Percentiles rank a stretch among this genome's conserved stretches.
phyloP scores from a whole-genome alignment of 2,888 invertebrate species.

The Dastarcus helophoroides region DNA sequence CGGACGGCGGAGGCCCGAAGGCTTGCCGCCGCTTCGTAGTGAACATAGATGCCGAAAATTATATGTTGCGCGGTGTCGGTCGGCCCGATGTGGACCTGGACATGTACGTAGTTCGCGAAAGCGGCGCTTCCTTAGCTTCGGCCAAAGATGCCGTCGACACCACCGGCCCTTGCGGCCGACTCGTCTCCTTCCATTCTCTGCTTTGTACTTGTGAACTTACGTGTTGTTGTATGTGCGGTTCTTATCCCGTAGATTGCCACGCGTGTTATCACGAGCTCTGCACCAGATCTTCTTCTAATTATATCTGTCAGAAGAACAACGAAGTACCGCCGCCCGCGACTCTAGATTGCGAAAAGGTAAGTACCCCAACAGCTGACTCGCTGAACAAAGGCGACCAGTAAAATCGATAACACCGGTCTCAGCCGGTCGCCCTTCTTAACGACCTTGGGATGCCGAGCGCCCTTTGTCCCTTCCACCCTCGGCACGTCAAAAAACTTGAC shows the following conservation, averaged over 20 bases:
- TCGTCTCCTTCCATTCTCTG: conserved; percentile 38
- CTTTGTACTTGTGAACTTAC: conserved; percentile 38
- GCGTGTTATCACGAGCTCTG: conserved; percentile 52
- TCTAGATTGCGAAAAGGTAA: conserved; percentile 38
- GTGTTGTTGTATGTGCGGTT: conserved; percentile 52
- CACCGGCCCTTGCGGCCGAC: conserved; percentile 34
- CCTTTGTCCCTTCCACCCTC: conserved; percentile 3
- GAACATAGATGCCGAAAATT: conserved; percentile 42
- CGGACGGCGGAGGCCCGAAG: conserved; percentile 31
- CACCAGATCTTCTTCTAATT: conserved; percentile 20
- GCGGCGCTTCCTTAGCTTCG: conserved; percentile 12
- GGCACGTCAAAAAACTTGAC: not conserved
- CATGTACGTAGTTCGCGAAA: conserved; percentile 32
- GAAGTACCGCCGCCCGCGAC: conserved; percentile 30
- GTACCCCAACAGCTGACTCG: conserved; percentile 15
- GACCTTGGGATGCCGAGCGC: conserved; percentile 7
- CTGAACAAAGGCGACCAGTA: conserved; percentile 12
- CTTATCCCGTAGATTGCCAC: conserved; percentile 51
- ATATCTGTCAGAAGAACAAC: conserved; percentile 36
- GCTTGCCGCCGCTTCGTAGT: conserved; percentile 29
- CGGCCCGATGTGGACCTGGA: conserved; percentile 29
- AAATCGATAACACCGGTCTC: conserved; percentile 10
- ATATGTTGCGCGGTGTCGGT: conserved; percentile 40
- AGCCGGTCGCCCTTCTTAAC: conserved; percentile 10
- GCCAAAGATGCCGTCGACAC: conserved; percentile 17